A percentile compares a stretch with the other conserved stretches of the same genome.
Conservation (phyloP, 2,888 invertebrate genomes). For the Odontocolon sp. region DNA sequence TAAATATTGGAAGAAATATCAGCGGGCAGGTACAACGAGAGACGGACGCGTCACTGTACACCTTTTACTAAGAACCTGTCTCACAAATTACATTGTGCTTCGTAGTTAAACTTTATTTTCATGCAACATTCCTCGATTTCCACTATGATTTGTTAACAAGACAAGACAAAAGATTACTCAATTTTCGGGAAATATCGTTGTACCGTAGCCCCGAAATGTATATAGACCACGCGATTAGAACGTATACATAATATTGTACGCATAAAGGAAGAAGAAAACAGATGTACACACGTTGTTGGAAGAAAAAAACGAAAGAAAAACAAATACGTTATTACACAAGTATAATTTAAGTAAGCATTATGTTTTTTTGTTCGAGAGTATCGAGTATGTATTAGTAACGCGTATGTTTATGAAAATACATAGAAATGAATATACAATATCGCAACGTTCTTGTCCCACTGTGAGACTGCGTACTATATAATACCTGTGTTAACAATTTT, state of each 20-base stretch:
- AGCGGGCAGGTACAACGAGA: constrained; percentile 60
- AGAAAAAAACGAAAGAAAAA: constrained; percentile 1
- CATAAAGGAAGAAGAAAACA: constrained; percentile 5
- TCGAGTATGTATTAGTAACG: constrained; percentile 44
- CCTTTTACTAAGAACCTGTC: neutral
- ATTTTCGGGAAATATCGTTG: constrained; percentile 35
- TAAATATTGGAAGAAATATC: constrained; percentile 67
- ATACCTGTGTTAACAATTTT: neutral
- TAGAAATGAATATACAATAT: constrained; percentile 34
- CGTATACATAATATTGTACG: constrained; percentile 24
- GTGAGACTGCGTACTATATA: neutral
- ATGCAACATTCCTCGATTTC: too few species aligned
- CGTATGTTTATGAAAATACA: constrained; percentile 49
- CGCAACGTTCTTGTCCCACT: neutral
- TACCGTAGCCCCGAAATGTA: constrained; percentile 65
- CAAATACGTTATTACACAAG: constrained; percentile 65
- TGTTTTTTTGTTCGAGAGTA: constrained; percentile 54
- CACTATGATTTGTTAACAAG: neutral
- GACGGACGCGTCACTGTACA: neutral
- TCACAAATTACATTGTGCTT: neutral
- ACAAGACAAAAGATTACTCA: neutral
- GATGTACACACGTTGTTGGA: neutral
- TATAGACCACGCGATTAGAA: constrained; percentile 63
- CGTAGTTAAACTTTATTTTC: too few species aligned
- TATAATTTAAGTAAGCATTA: constrained; percentile 66